phyloP scores from a whole-genome alignment of 2,888 invertebrate species.

The Conomelus anceps region DNA sequence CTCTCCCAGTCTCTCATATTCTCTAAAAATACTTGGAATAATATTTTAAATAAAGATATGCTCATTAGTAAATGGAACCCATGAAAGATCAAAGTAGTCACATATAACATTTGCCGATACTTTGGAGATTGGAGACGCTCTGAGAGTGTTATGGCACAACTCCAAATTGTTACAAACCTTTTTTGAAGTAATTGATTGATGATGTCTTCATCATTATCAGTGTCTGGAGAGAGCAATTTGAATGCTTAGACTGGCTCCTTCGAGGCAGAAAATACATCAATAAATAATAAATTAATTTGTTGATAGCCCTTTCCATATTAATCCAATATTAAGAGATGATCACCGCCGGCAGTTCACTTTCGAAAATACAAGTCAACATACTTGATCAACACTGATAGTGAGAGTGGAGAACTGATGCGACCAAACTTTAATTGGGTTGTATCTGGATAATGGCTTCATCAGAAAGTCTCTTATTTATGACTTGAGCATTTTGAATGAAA shows the following conservation, averaged over 20 bases:
- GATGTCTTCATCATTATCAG: background rate
- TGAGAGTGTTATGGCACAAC: background rate
- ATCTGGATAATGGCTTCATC: background rate
- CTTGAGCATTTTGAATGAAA: background rate
- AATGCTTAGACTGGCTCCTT: background rate
- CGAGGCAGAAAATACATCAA: background rate
- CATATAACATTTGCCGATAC: background rate
- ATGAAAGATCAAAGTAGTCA: background rate
- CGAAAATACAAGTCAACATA: background rate
- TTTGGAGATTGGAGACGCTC: too few species aligned
- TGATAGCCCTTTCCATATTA: background rate
- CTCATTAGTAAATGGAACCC: background rate
- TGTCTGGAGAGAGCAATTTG: background rate
- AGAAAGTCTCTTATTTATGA: background rate
- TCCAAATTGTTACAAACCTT: background rate
- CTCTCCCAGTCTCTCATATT: too few species aligned
- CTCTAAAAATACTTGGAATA: too few species aligned
- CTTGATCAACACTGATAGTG: background rate
- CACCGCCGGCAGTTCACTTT: background rate
- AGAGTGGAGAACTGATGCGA: background rate
- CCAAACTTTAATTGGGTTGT: background rate
- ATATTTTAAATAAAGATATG: background rate
- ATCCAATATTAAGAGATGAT: background rate
- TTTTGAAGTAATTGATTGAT: background rate
- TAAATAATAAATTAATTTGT: background rate